Evolutionary conservation across 2,888 invertebrate genomes (phyloP).

Genomic region (Tinea trinotella): DNA sequence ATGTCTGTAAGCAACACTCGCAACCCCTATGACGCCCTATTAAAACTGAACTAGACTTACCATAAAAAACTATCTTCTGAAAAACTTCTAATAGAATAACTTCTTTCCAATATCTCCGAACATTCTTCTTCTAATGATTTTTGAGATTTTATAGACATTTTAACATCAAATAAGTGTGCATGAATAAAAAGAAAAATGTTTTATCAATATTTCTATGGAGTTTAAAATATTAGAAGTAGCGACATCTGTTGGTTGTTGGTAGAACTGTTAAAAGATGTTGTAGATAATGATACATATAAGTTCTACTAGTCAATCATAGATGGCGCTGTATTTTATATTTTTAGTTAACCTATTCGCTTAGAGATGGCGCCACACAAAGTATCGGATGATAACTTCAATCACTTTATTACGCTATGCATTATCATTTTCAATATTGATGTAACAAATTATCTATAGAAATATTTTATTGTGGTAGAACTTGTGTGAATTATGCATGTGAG

Average conservation of each 20-base stretch:
- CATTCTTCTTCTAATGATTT: slow-evolving; percentile 53
- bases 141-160: slow-evolving; percentile 57
- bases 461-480: too few relatives aligned
- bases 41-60: too few relatives aligned
- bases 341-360: background rate
- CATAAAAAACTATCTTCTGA: slow-evolving; percentile 31
- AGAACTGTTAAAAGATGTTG: background rate
- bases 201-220: slow-evolving; percentile 1
- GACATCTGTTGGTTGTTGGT: background rate
- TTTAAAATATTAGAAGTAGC: background rate
- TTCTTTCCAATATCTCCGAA: slow-evolving; percentile 52
- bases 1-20: too few relatives aligned
- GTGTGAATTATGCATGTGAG: too few relatives aligned
- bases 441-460: too few relatives aligned
- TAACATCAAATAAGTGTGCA: background rate
- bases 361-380: slow-evolving; percentile 5
- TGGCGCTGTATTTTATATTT: slow-evolving; percentile 1
- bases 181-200: background rate
- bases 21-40: too few relatives aligned
- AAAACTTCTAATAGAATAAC: slow-evolving; percentile 46
- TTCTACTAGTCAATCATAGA: slow-evolving; percentile 18
- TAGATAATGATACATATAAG: too few relatives aligned
- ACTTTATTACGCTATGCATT: too few relatives aligned
- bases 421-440: too few relatives aligned
- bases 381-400: too few relatives aligned